These are phyloP conservation scores for Ptilonorhynchus violaceus DNA, from an alignment of 2,113 vertebrate genomes.

Conservation along the genomic window DNA sequence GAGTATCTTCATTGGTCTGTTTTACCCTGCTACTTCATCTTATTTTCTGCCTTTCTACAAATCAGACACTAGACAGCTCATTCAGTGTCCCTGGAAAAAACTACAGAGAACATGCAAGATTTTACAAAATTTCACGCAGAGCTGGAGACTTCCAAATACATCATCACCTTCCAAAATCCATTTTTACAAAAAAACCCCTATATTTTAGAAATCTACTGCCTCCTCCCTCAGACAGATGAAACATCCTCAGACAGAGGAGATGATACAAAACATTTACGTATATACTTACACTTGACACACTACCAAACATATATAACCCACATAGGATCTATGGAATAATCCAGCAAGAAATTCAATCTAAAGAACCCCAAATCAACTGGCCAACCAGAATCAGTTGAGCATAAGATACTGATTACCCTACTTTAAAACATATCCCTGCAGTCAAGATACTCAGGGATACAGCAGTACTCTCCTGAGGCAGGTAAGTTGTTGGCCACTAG, in stretches of 20 bases:
- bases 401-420: background rate
- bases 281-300: background rate
- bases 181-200: background rate
- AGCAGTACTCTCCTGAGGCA: background rate
- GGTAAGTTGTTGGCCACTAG: fast-evolving
- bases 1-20: background rate
- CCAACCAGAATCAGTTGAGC: background rate
- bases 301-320: fast-evolving
- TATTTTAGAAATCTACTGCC: background rate
- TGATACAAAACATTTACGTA: background rate
- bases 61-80: background rate
- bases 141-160: background rate
- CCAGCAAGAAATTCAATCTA: background rate
- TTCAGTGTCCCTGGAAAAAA: background rate
- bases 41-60: background rate
- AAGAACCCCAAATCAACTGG: background rate
- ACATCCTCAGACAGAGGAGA: background rate
- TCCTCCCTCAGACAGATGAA: background rate
- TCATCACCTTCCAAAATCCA: background rate
- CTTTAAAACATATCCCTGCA: background rate
- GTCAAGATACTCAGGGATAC: background rate
- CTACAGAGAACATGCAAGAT: background rate
- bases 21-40: background rate
- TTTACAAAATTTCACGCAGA: background rate
- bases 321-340: fast-evolving